These are phyloP conservation scores for Aplochiton taeniatus DNA, from an alignment of 2,797 vertebrate genomes.

Conservation along the genomic window DNA sequence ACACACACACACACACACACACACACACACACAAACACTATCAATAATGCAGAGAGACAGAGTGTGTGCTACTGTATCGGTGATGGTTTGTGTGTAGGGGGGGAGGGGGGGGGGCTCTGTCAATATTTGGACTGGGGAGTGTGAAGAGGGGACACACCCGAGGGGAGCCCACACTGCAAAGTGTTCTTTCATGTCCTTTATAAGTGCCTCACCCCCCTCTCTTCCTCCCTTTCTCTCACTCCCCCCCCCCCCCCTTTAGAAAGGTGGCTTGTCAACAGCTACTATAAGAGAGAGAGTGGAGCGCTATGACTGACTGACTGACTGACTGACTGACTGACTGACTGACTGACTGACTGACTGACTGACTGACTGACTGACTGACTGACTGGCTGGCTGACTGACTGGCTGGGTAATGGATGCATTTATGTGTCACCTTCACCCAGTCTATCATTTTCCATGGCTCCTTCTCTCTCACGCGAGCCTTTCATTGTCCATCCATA, in stretches of 20 bases:
- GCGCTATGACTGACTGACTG: background rate
- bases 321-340: too few relatives aligned
- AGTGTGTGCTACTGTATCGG: conserved; percentile 48
- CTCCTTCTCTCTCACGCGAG: too few relatives aligned
- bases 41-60: conserved; percentile 69
- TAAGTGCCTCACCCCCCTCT: conserved; percentile 38
- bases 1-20: too few relatives aligned
- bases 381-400: too few relatives aligned
- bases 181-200: conserved; percentile 70
- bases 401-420: too few relatives aligned
- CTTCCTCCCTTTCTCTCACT: conserved; percentile 25
- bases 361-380: too few relatives aligned
- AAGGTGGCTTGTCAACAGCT: too few relatives aligned
- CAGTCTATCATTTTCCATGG: too few relatives aligned
- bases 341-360: too few relatives aligned
- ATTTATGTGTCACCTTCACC: too few relatives aligned
- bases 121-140: conserved; percentile 66
- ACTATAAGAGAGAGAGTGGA: background rate
- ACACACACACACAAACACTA: conserved; percentile 29
- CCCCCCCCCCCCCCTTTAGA: conserved; percentile 4
- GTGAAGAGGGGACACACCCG: conserved; percentile 47
- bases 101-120: conserved; percentile 21
- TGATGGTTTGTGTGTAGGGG: background rate
- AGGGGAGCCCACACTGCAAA: conserved; percentile 58
- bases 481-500: too few relatives aligned